Percentiles rank a stretch among this genome's conserved stretches.
Conservation (phyloP, 2,797 vertebrate genomes). For the Lophura swinhoii region DNA sequence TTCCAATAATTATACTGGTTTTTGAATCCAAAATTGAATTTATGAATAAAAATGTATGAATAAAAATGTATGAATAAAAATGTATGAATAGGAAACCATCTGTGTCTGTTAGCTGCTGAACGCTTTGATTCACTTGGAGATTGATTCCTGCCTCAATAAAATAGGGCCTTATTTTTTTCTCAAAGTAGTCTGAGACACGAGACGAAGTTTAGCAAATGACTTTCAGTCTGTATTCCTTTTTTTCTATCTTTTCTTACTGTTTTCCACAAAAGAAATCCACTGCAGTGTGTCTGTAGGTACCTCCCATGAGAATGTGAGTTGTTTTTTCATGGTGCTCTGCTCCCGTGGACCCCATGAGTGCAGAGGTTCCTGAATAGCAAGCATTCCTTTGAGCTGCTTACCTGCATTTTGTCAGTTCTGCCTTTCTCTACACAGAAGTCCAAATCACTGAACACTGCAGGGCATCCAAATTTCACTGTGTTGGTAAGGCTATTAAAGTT, state of each 20-base stretch:
- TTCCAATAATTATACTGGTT: neutral
- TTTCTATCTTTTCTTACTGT: neutral
- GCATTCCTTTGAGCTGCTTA: neutral
- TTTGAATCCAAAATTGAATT: constrained; percentile 4
- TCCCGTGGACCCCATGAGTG: neutral
- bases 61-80: constrained; percentile 18
- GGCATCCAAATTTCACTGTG: neutral
- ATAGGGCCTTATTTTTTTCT: neutral
- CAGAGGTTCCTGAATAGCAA: neutral
- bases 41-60: constrained; percentile 7
- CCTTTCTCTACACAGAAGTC: neutral
- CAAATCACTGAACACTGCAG: neutral
- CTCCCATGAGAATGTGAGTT: neutral
- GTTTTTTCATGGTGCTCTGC: neutral
- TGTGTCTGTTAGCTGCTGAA: constrained; percentile 8
- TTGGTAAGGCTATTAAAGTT: fast-evolving
- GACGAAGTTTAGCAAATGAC: neutral
- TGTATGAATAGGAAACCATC: neutral
- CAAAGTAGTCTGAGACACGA: neutral
- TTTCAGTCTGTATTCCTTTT: neutral
- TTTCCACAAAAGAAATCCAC: neutral
- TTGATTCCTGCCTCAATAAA: constrained; percentile 23
- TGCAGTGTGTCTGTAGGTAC: neutral
- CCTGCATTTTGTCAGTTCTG: neutral
- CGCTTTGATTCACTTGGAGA: neutral